A percentile compares a stretch with the other conserved stretches of the same genome.
These are phyloP conservation scores for Empis stercorea DNA, from an alignment of 2,888 invertebrate genomes.

Conservation along the genomic window DNA sequence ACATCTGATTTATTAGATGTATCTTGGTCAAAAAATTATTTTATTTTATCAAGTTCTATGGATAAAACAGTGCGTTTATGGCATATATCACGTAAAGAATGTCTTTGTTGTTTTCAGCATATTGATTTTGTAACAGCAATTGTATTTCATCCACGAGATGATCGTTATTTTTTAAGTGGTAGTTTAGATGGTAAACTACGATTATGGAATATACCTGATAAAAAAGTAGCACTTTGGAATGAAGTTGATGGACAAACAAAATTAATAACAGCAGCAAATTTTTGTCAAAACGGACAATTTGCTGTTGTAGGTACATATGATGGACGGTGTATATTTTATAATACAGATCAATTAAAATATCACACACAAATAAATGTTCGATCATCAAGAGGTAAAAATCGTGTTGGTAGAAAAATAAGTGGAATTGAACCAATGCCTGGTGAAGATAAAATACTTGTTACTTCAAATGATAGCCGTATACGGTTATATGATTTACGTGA, in stretches of 20 bases:
- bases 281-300: constrained; percentile 95
- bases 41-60: constrained; percentile 95
- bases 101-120: constrained; percentile 97
- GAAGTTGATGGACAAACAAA: constrained; percentile 91
- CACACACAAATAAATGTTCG: constrained; percentile 95
- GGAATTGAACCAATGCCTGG: constrained; percentile 95
- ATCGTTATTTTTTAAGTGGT: constrained; percentile 85
- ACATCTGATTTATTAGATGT: constrained; percentile 93
- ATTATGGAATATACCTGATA: constrained; percentile 99
- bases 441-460: constrained; percentile 90
- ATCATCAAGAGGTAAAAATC: constrained; percentile 90
- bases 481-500: constrained; percentile 91
- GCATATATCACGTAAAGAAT: constrained; percentile 95
- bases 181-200: constrained; percentile 94
- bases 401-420: constrained; percentile 88
- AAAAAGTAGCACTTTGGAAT: constrained; percentile 97
- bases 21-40: constrained; percentile 98
- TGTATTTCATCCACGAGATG: constrained; percentile 90
- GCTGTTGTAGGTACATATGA: constrained; percentile 98
- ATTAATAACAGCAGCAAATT: constrained; percentile 92
- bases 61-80: constrained; percentile 95
- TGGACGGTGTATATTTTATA: constrained; percentile 96
- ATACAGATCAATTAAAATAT: constrained; percentile 94
- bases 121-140: constrained; percentile 99
- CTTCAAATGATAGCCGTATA: constrained; percentile 95